These are phyloP conservation scores for Acrobasis suavella DNA, from an alignment of 2,888 invertebrate species.

Conservation along the genomic window DNA sequence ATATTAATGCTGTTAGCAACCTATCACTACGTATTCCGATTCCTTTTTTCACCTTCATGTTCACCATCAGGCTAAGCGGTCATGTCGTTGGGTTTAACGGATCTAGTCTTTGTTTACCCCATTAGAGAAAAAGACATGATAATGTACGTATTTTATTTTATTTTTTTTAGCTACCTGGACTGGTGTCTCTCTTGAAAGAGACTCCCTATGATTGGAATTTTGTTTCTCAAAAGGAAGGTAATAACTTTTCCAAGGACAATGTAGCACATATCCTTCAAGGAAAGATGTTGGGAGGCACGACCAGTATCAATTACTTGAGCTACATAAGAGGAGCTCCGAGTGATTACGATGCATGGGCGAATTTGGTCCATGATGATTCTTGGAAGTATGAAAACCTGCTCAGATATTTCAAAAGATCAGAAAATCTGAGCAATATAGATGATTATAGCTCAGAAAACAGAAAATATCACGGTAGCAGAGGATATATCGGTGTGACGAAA, in stretches of 20 bases:
- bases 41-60: too few relatives aligned
- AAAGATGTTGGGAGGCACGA: slow-evolving; percentile 47
- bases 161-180: slow-evolving; percentile 36
- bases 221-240: slow-evolving; percentile 26
- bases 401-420: slow-evolving; percentile 45
- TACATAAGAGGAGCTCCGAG: slow-evolving; percentile 41
- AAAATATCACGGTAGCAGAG: slow-evolving; percentile 36
- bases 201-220: slow-evolving; percentile 38
- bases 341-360: slow-evolving; percentile 42
- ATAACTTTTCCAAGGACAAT: not conserved
- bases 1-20: too few relatives aligned
- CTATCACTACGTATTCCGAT: too few relatives aligned
- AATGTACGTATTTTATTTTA: not conserved
- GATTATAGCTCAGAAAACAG: not conserved
- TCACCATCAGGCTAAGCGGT: too few relatives aligned
- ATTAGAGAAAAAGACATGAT: not conserved
- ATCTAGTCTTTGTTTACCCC: too few relatives aligned
- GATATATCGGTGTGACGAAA: slow-evolving; percentile 36
- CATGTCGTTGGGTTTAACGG: too few relatives aligned
- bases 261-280: slow-evolving; percentile 34
- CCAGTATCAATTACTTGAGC: slow-evolving; percentile 38
- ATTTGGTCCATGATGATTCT: slow-evolving; percentile 33
- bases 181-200: slow-evolving; percentile 27
- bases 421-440: slow-evolving; percentile 26
- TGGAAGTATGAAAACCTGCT: slow-evolving; percentile 43